Evolutionary conservation across 1,140 invertebrate species (phyloP).

Genomic region (Protaetia brevitarsis): DNA sequence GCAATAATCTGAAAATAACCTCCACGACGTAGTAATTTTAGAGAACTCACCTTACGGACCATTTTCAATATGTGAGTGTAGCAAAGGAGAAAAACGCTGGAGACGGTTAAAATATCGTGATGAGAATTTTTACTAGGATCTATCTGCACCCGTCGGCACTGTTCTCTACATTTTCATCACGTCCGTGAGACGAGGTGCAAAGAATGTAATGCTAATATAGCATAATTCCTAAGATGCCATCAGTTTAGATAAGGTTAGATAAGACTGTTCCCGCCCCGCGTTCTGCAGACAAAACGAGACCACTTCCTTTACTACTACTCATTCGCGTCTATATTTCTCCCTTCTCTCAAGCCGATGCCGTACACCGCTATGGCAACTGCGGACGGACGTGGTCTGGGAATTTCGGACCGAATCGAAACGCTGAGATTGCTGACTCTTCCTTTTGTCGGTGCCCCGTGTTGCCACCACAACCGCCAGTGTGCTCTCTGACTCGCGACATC

Average conservation of each 20-base stretch:
- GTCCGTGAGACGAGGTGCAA: slow-evolving; percentile 11
- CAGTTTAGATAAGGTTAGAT: too few relatives aligned
- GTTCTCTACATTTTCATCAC: slow-evolving; percentile 15
- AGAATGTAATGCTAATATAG: slow-evolving; percentile 19
- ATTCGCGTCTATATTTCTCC: background rate
- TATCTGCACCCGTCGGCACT: background rate
- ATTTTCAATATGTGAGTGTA: background rate
- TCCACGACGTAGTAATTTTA: background rate
- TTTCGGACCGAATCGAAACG: background rate
- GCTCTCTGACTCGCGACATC: slow-evolving; percentile 10
- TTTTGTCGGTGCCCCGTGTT: background rate
- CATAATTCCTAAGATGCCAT: background rate
- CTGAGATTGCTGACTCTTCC: slow-evolving; percentile 6
- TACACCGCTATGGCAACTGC: background rate
- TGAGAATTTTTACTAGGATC: background rate
- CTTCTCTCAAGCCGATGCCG: background rate
- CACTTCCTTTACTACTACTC: background rate
- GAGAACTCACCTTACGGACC: background rate
- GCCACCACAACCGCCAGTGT: slow-evolving; percentile 6
- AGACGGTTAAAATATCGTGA: slow-evolving; percentile 1
- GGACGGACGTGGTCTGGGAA: background rate
- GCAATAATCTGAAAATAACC: background rate
- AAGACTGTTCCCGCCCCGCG: background rate
- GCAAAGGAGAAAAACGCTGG: background rate
- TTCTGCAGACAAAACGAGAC: background rate